phyloP scores from a whole-genome alignment of 1,140 invertebrate species.

The Trypoxylus dichotomus region DNA sequence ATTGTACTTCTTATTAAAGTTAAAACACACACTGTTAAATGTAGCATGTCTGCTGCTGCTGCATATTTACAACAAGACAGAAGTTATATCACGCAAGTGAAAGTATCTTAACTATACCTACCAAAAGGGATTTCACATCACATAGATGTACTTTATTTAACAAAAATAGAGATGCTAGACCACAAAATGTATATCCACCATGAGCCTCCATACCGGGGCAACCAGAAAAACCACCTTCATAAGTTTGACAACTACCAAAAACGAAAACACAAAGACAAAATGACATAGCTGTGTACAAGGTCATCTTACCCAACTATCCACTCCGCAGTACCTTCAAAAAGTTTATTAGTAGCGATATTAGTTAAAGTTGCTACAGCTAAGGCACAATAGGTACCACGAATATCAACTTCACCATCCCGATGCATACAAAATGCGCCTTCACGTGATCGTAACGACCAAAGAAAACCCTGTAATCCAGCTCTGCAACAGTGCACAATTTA shows the following conservation, averaged over 20 bases:
- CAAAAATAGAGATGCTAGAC: constrained; percentile 83
- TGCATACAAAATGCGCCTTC: constrained; percentile 93
- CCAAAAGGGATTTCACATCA: constrained; percentile 76
- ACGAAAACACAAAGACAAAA: not conserved
- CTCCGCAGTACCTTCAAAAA: constrained; percentile 85
- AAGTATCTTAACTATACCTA: constrained; percentile 55
- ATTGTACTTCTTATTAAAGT: no score
- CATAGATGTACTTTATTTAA: constrained; percentile 79
- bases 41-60: not conserved
- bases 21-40: not conserved
- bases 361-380: constrained; percentile 84
- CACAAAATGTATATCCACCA: constrained; percentile 98
- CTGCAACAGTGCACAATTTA: not conserved
- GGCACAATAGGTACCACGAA: constrained; percentile 95
- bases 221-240: constrained; percentile 97
- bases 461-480: constrained; percentile 64
- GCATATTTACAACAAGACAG: constrained; percentile 5
- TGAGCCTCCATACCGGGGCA: constrained; percentile 95
- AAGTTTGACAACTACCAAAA: constrained; percentile 83
- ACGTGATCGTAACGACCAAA: constrained; percentile 73
- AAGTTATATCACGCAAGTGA: not conserved
- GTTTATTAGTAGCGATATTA: constrained; percentile 69
- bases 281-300: constrained; percentile 2
- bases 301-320: constrained; percentile 76
- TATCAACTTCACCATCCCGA: constrained; percentile 91